Conservation (phyloP, 2,888 invertebrate genomes). For the Drosophila subsilvestris region DNA sequence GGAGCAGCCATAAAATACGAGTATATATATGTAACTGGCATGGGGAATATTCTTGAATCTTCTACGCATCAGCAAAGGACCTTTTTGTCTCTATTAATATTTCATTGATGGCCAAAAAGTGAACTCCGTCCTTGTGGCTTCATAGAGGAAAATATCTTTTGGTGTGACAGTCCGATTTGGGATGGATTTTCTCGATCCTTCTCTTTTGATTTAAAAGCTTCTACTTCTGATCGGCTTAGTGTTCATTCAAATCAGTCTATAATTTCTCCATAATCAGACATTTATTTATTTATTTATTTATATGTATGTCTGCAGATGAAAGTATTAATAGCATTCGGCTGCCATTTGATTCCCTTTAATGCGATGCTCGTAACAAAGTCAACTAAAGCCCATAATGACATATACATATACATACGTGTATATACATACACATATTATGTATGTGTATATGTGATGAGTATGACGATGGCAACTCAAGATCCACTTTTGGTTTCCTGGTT, state of each 20-base stretch:
- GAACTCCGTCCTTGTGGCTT: background rate
- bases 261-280: background rate
- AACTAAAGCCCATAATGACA: conserved; percentile 31
- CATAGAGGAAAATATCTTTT: background rate
- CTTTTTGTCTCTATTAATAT: background rate
- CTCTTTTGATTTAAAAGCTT: background rate
- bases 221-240: background rate
- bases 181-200: background rate
- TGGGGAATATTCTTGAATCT: background rate
- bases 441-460: background rate
- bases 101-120: conserved; percentile 4
- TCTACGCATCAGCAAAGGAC: conserved; percentile 17
- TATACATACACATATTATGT: too few species aligned
- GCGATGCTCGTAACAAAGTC: conserved; percentile 16
- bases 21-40: background rate
- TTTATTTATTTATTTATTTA: background rate
- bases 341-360: conserved; percentile 36
- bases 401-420: background rate
- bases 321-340: conserved; percentile 2
- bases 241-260: background rate
- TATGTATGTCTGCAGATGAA: background rate
- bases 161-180: background rate
- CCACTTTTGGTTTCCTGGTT: conserved; percentile 40
- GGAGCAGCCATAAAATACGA: conserved; percentile 27
- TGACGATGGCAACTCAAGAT: conserved; percentile 24